Percentiles rank a stretch among this genome's conserved stretches.
These are phyloP conservation scores for Protula sp. DNA, from an alignment of 2,888 invertebrate genomes.

Conservation along the genomic window DNA sequence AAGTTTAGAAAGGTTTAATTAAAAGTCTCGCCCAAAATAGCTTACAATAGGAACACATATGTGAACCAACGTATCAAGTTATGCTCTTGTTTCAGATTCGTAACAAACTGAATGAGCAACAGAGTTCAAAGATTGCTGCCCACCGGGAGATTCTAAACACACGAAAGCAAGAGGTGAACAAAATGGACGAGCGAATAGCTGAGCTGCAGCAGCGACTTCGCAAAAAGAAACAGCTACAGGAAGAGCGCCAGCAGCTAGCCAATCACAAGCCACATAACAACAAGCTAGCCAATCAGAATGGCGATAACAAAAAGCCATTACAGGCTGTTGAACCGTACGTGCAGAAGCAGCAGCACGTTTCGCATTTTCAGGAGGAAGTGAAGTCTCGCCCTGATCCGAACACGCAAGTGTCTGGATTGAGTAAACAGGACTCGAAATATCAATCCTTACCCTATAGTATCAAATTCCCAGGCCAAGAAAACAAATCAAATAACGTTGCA, in stretches of 20 bases:
- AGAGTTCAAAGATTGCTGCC: constrained; percentile 80
- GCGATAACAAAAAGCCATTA: constrained; percentile 21
- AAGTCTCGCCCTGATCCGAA: neutral
- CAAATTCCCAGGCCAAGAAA: constrained; percentile 61
- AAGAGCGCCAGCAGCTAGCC: constrained; percentile 46
- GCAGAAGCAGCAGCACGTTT: neutral
- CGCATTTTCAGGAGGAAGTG: constrained; percentile 1
- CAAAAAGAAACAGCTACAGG: constrained; percentile 73
- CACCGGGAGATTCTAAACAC: constrained; percentile 83
- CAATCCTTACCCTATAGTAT: constrained; percentile 86
- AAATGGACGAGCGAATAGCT: constrained; percentile 87
- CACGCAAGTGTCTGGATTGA: constrained; percentile 35
- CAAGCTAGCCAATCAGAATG: neutral
- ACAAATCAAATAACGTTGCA: constrained; percentile 2
- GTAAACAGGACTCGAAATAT: constrained; percentile 83
- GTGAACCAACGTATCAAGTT: too few relatives aligned
- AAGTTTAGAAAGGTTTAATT: too few relatives aligned
- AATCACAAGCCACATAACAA: neutral
- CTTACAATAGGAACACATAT: too few relatives aligned
- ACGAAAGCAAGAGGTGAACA: constrained; percentile 83
- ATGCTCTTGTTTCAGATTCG: constrained; percentile 79
- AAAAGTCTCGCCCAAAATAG: too few relatives aligned
- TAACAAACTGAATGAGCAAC: constrained; percentile 92
- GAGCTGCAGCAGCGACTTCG: constrained; percentile 88
- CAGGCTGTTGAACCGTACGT: constrained; percentile 53